phyloP scores from a whole-genome alignment of 2,797 vertebrate species.

The Rhynchonycteris naso region DNA sequence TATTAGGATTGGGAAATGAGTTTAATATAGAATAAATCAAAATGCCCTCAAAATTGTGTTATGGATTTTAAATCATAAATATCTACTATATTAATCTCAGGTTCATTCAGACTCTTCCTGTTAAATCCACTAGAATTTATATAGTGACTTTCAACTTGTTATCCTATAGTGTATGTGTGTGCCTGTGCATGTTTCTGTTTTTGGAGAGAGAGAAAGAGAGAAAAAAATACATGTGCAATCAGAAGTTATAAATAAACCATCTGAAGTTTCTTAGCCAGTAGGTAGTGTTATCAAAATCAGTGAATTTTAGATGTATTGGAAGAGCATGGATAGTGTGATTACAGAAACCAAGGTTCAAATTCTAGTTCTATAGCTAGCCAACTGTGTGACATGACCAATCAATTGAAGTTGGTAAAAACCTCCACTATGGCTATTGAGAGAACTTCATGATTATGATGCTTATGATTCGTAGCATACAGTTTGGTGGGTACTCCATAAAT shows the following conservation, averaged over 20 bases:
- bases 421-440: not conserved
- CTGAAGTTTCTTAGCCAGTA: not conserved
- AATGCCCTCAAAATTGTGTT: conserved; percentile 65
- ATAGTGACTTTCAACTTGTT: conserved; percentile 54
- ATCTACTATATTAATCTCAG: conserved; percentile 68
- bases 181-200: not conserved
- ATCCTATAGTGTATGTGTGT: not conserved
- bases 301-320: not conserved
- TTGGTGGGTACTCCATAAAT: not conserved
- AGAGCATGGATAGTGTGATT: not conserved
- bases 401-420: not conserved
- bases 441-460: not conserved
- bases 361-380: not conserved
- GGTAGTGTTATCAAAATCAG: not conserved
- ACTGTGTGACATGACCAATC: not conserved
- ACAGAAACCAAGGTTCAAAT: not conserved
- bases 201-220: not conserved
- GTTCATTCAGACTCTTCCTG: conserved; percentile 40
- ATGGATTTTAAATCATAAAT: conserved; percentile 71
- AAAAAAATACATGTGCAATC: not conserved
- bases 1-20: conserved; percentile 73
- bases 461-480: not conserved
- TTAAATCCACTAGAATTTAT: conserved; percentile 42
- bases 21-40: conserved; percentile 76
- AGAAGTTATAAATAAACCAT: not conserved